Evolutionary conservation across 35 echinoderm and acorn worm species (phyloP), one percentile per base, ranked within the genome.

Genomic region (Patiria miniata): DNA sequence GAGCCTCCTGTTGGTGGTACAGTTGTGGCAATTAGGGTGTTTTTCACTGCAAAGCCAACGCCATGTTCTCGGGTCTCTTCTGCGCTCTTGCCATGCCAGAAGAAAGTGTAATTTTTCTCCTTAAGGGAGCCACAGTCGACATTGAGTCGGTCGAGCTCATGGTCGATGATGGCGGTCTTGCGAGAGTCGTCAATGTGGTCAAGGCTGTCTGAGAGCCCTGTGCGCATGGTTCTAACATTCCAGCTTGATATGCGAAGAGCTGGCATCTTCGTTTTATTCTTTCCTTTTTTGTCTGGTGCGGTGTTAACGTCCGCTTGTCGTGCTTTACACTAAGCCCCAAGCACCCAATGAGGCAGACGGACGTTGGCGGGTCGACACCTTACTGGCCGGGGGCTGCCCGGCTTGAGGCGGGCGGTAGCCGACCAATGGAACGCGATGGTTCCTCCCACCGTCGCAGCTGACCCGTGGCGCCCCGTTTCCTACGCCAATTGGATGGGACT

Each of bases 321-420:
- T 32, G 59, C 15, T 47, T 15, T 18, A 39, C 44, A 61, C 86
- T 89, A 83, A 51, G 47, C 80, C 76, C 78, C 78, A 83, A 59
- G 78, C 78, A 79, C 78, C 36, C 88, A 90, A 18, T 83, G 88
- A 82, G 37, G 92, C 50, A 86, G 77, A 51, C 77, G 76, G 57
- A 85, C 86, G 52, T 59, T 93, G 80, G 80, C 86, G 81, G 78
- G 81, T 34, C 80, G 89, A 33, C 87, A 93, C 91, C 81, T 93
- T 86, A 80, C 61, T 80, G 79, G 87, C 91, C 89, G 22, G 33
- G 52, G 81, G 81, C 51, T 93, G 91, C 87, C 61, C 80, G 83
- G 87, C 86, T 93, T 33, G 33, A 83, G 81, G 81, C 51, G 51
- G 50, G 40, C 42, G 51, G 51, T 55, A 83, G 81, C 81, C 52